Conservation (phyloP, 1,140 invertebrate genomes). For the Trigoniulus corallinus region DNA sequence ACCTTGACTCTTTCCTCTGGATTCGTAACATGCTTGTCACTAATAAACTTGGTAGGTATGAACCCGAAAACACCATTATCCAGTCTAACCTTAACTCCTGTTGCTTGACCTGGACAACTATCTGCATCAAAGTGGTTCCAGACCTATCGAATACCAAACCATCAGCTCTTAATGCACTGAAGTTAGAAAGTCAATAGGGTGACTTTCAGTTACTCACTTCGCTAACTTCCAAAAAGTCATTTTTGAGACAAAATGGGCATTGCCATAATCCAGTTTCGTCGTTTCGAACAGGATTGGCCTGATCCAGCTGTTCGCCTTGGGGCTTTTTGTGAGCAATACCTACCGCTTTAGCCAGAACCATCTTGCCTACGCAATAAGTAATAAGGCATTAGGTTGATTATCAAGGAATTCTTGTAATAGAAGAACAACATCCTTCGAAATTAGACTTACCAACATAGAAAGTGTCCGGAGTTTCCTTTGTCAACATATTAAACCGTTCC, state of each 20-base stretch:
- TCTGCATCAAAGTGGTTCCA: constrained; percentile 97
- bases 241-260: constrained; percentile 92
- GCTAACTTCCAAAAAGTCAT: constrained; percentile 84
- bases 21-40: constrained; percentile 82
- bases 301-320: constrained; percentile 79
- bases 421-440: no score
- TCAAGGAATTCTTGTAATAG: no score
- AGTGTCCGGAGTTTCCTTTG: constrained; percentile 89
- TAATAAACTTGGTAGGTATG: constrained; percentile 87
- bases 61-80: constrained; percentile 93
- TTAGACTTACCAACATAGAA: constrained; percentile 88
- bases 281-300: constrained; percentile 84
- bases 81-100: constrained; percentile 70
- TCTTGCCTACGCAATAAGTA: constrained; percentile 29
- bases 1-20: constrained; percentile 74
- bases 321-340: constrained; percentile 61
- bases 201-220: constrained; percentile 38
- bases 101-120: constrained; percentile 85
- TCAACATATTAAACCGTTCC: constrained; percentile 85
- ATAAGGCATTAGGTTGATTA: constrained; percentile 2
- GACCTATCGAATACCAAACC: constrained; percentile 31
- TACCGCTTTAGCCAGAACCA: constrained; percentile 27
- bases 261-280: constrained; percentile 90
- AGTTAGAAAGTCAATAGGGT: not conserved
- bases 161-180: not conserved